Percentiles rank a stretch among this genome's conserved stretches.
phyloP scores from a whole-genome alignment of 2,797 vertebrate genomes.

The Leptodactylus fallax region DNA sequence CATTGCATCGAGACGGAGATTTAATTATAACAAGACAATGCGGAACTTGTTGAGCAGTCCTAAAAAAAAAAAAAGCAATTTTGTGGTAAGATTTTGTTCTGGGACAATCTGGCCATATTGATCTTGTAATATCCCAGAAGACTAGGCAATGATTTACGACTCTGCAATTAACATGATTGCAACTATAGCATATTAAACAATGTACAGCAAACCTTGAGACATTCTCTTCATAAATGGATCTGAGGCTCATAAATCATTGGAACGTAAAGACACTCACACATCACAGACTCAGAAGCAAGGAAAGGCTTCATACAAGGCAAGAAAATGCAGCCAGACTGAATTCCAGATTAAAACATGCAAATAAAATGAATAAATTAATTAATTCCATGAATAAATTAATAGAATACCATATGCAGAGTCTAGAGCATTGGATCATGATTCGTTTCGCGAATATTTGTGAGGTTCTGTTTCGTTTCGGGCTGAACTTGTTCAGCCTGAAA shows the following conservation, averaged over 20 bases:
- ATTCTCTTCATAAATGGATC: slow-evolving; percentile 38
- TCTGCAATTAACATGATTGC: slow-evolving; percentile 60
- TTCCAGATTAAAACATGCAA: neutral
- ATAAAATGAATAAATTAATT: neutral
- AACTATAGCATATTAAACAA: slow-evolving; percentile 58
- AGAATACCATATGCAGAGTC: neutral
- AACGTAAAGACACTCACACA: slow-evolving; percentile 27
- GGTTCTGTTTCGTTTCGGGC: no score
- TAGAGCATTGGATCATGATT: neutral
- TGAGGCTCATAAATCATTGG: slow-evolving; percentile 52
- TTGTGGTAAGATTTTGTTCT: slow-evolving; percentile 36
- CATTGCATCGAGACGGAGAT: slow-evolving; percentile 15
- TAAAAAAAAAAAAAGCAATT: slow-evolving; percentile 23
- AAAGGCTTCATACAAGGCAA: neutral
- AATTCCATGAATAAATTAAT: neutral
- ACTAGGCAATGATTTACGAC: slow-evolving; percentile 54
- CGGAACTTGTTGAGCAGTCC: neutral
- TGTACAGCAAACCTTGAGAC: slow-evolving; percentile 50
- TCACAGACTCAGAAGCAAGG: slow-evolving; percentile 4
- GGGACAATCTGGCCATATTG: slow-evolving; percentile 44
- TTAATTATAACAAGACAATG: slow-evolving; percentile 41
- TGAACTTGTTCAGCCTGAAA: no score
- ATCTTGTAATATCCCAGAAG: slow-evolving; percentile 39
- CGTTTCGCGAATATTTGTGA: no score
- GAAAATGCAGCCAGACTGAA: neutral